Conservation (phyloP, 64 coral and sea anemone species). For the Cladopsammia gracilis region DNA sequence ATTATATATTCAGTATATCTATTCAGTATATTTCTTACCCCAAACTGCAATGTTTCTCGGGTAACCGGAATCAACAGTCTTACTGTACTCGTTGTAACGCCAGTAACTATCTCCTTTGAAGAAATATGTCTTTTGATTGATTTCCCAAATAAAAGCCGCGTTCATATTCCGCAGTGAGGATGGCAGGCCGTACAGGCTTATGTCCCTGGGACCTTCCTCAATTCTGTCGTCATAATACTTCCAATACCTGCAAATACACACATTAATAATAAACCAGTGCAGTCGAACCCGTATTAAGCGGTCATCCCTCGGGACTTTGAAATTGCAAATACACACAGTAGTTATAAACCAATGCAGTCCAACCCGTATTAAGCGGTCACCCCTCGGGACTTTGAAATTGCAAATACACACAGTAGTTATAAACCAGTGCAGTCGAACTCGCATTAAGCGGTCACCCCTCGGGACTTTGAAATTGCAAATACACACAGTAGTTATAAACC, state of each 20-base stretch:
- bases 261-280: no score
- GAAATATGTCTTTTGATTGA: slow-evolving; percentile 70
- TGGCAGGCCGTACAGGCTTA: slow-evolving; percentile 55
- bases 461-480: neutral
- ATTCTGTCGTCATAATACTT: slow-evolving; percentile 55
- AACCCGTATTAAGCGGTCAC: no score
- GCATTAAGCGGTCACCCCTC: no score
- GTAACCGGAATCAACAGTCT: slow-evolving; percentile 34
- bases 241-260: slow-evolving; percentile 37
- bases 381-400: neutral
- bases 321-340: neutral
- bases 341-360: no score
- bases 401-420: neutral
- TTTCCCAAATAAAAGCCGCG: slow-evolving; percentile 53
- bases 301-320: no score
- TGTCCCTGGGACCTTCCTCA: slow-evolving; percentile 48
- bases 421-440: no score
- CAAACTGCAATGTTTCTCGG: slow-evolving; percentile 41
- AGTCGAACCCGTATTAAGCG: no score
- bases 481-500: neutral
- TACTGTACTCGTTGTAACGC: slow-evolving; percentile 58
- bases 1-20: no score
- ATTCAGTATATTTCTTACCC: slow-evolving; percentile 6
- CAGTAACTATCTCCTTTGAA: slow-evolving; percentile 78
- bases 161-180: slow-evolving; percentile 38